Conservation (phyloP, 2,888 invertebrate species). For the Pseudococcus longispinus region DNA sequence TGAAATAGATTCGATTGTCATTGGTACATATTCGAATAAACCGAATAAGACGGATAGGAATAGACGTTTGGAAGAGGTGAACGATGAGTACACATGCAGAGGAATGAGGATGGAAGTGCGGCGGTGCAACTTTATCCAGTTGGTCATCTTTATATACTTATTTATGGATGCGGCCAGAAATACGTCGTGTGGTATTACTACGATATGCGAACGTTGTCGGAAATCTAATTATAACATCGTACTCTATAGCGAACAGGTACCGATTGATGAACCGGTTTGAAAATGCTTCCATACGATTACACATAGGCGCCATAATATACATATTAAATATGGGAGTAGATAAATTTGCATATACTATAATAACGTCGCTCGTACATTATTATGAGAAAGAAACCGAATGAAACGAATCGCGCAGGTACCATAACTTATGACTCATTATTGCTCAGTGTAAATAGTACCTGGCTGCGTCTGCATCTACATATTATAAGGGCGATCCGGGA, state of each 20-base stretch:
- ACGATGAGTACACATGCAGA: too few relatives aligned
- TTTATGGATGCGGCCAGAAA: neutral
- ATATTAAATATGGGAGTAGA: neutral
- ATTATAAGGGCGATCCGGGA: neutral
- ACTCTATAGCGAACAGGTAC: neutral
- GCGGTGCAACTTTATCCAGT: neutral
- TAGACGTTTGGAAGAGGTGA: neutral
- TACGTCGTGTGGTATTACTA: neutral
- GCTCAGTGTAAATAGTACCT: neutral
- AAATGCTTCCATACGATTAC: neutral
- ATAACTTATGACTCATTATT: neutral
- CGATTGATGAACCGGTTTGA: neutral
- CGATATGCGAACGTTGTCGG: neutral
- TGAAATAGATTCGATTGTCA: conserved; percentile 41
- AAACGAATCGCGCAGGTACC: neutral
- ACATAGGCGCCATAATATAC: neutral
- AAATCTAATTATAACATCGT: conserved; percentile 6
- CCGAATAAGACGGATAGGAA: neutral
- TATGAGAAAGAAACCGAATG: neutral
- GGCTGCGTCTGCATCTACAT: neutral
- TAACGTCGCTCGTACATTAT: neutral
- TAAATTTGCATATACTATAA: neutral
- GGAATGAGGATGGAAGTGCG: neutral
- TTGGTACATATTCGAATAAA: neutral
- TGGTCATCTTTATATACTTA: neutral